These are phyloP conservation scores for Trogon surrucura DNA, from an alignment of 2,113 vertebrate species.

Conservation along the genomic window DNA sequence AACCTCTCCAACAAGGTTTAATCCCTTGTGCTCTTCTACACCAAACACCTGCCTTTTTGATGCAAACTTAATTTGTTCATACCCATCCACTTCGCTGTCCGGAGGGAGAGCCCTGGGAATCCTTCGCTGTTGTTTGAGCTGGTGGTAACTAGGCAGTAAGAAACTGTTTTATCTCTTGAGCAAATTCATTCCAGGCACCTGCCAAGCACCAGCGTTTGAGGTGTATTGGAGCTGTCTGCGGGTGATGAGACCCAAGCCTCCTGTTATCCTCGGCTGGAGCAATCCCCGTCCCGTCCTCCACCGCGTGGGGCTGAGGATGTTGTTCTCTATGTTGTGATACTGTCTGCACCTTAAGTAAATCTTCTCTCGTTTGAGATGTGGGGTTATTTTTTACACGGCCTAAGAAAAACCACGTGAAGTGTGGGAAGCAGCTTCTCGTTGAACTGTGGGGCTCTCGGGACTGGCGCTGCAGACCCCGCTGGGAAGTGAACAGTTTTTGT, in stretches of 20 bases:
- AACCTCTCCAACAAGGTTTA: constrained; percentile 54
- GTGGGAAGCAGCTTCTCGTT: neutral
- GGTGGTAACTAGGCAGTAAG: neutral
- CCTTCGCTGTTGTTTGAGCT: neutral
- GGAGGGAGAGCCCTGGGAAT: neutral
- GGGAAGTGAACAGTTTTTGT: neutral
- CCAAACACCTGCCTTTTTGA: neutral
- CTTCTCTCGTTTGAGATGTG: neutral
- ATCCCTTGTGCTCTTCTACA: constrained; percentile 32
- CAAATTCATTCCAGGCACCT: neutral
- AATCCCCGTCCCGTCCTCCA: rapidly evolving
- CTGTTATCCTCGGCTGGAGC: neutral
- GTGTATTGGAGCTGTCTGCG: neutral
- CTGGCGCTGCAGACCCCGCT: neutral
- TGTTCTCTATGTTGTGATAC: neutral
- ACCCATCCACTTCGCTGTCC: neutral
- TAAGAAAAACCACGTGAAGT: neutral
- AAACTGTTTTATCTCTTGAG: neutral
- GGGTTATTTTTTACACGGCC: neutral
- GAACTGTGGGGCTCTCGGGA: neutral
- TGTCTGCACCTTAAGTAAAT: neutral
- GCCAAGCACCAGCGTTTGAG: neutral
- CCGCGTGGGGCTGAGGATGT: neutral
- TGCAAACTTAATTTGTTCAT: neutral
- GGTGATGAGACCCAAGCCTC: neutral